These are phyloP conservation scores for Cercopithecus neglectus DNA, from an alignment of 2,797 vertebrate species.

Conservation along the genomic window DNA sequence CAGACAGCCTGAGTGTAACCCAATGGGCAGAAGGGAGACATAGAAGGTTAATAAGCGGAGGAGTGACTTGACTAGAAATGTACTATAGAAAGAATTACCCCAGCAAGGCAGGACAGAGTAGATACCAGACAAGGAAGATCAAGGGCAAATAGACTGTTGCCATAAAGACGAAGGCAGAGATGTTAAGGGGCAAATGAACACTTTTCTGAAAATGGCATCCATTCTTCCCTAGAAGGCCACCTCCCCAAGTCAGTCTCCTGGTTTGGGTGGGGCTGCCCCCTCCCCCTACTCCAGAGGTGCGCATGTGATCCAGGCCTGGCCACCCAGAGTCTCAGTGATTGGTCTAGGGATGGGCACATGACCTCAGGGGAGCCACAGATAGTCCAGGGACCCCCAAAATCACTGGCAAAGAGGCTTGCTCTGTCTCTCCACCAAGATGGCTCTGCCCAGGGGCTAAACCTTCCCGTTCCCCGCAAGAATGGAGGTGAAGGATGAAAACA, in stretches of 20 bases:
- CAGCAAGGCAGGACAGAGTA: not conserved
- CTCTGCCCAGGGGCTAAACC: not conserved
- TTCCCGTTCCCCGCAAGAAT: not conserved
- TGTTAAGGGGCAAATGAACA: not conserved
- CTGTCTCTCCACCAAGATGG: not conserved
- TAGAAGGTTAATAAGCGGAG: not conserved
- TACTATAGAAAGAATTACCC: not conserved
- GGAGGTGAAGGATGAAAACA: not conserved
- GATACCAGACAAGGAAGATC: not conserved
- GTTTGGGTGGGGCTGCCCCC: not conserved
- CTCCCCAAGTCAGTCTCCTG: not conserved
- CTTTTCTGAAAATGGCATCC: not conserved
- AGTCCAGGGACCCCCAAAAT: not conserved
- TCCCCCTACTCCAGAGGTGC: too few relatives aligned
- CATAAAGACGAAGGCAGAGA: not conserved
- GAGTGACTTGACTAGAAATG: not conserved
- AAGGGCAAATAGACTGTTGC: not conserved
- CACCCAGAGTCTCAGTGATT: not conserved
- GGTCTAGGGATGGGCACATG: not conserved
- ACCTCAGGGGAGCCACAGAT: not conserved
- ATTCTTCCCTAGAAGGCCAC: not conserved
- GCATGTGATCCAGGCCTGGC: not conserved
- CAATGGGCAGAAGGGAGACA: not conserved
- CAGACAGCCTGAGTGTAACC: not conserved
- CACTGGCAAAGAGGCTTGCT: not conserved